phyloP scores from a whole-genome alignment of 2,797 vertebrate species.

The Gymnodraco acuticeps region DNA sequence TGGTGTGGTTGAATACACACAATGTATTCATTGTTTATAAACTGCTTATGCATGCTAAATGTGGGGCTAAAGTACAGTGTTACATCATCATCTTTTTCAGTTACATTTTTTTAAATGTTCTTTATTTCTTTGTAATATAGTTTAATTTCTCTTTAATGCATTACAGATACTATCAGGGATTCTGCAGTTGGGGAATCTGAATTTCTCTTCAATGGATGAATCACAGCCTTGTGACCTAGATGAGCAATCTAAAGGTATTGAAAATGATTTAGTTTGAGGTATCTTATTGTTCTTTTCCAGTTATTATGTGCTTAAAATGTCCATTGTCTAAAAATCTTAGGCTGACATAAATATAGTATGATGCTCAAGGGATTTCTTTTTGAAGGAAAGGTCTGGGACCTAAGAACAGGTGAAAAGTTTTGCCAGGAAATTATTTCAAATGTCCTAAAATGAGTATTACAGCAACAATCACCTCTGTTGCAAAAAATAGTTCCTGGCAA shows the following conservation, averaged over 20 bases:
- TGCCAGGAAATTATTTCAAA: too few relatives aligned
- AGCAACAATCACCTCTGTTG: too few relatives aligned
- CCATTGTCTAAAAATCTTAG: neutral
- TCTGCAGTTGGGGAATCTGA: constrained; percentile 92
- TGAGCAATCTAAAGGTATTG: constrained; percentile 85
- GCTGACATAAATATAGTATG: neutral
- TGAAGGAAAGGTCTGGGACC: neutral
- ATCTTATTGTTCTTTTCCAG: neutral
- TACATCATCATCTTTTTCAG: neutral
- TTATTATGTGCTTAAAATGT: neutral
- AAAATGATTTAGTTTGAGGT: constrained; percentile 5
- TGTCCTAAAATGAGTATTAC: too few relatives aligned
- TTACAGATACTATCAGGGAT: constrained; percentile 91
- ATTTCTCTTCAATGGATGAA: constrained; percentile 88
- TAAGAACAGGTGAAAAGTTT: too few relatives aligned
- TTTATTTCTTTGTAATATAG: neutral
- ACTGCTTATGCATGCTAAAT: neutral
- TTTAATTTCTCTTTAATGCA: neutral
- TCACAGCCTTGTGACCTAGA: constrained; percentile 88
- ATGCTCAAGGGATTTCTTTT: neutral
- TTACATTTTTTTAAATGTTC: neutral
- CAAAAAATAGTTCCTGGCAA: too few relatives aligned
- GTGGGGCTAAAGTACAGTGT: neutral
- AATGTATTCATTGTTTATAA: neutral
- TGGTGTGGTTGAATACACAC: neutral